Conservation (phyloP, 2,113 vertebrate genomes). For the Aphyosemion australe region DNA sequence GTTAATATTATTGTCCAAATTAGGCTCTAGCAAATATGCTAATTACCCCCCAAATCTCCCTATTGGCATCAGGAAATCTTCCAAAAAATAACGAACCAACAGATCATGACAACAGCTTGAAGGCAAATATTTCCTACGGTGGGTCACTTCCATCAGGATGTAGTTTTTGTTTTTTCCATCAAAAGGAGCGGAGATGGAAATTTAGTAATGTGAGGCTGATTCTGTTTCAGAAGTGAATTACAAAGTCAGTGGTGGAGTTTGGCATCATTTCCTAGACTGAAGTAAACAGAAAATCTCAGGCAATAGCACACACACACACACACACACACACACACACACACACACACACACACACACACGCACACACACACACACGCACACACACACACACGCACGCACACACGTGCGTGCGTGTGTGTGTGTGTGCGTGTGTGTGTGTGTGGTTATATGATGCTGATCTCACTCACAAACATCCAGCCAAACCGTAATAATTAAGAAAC, state of each 20-base stretch:
- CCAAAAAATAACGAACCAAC: background rate
- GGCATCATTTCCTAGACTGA: constrained; percentile 15
- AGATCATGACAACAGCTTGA: background rate
- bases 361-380: background rate
- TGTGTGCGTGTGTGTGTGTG: background rate
- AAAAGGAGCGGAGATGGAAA: constrained; percentile 31
- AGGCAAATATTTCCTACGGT: constrained; percentile 4
- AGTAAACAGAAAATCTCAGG: constrained; percentile 28
- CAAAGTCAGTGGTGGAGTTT: constrained; percentile 21
- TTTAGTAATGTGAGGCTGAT: constrained; percentile 27
- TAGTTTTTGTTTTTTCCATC: constrained; percentile 42
- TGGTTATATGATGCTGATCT: constrained; percentile 12
- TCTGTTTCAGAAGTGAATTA: constrained; percentile 17
- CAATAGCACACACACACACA: background rate
- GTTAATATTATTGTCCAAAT: no score
- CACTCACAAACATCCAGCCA: constrained; percentile 22
- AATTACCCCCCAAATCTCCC: no score
- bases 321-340: background rate
- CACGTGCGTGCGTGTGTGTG: no score
- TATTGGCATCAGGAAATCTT: no score
- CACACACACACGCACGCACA: background rate
- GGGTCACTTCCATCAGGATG: constrained; percentile 26
- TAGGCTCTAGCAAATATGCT: no score
- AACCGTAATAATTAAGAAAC: constrained; percentile 32
- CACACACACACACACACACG: background rate